phyloP scores from a whole-genome alignment of 2,797 vertebrate species.

The Peromyscus aztecus region DNA sequence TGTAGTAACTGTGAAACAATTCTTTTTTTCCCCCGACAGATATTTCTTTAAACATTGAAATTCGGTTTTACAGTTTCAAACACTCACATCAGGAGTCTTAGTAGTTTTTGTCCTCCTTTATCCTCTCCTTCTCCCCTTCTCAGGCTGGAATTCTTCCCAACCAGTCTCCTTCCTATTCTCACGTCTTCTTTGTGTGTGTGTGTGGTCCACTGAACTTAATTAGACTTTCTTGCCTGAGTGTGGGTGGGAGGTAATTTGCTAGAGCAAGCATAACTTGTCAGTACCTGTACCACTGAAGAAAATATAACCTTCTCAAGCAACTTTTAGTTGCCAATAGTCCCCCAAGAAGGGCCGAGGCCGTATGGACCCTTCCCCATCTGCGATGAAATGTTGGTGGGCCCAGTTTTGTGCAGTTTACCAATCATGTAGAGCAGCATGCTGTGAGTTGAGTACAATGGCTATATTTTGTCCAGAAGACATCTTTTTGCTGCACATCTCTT shows the following conservation, averaged over 20 bases:
- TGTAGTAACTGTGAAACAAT: neutral
- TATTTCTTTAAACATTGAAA: neutral
- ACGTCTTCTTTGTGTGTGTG: neutral
- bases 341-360: neutral
- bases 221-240: neutral
- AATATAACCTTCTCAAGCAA: neutral
- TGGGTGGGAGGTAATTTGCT: neutral
- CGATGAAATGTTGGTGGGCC: neutral
- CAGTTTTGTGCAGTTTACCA: neutral
- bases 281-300: neutral
- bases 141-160: neutral
- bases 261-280: neutral
- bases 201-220: neutral
- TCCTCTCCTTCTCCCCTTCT: neutral
- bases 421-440: neutral
- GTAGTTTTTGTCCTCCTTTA: neutral
- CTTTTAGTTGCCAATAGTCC: neutral
- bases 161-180: neutral
- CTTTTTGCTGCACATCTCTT: neutral
- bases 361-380: neutral
- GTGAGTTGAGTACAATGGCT: neutral
- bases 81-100: neutral
- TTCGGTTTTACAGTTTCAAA: neutral
- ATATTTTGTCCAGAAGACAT: neutral
- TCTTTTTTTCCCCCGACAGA: neutral